Percentiles rank a stretch among this genome's conserved stretches.
phyloP scores from a whole-genome alignment of 2,888 invertebrate species.

The Leistus spinibarbis region DNA sequence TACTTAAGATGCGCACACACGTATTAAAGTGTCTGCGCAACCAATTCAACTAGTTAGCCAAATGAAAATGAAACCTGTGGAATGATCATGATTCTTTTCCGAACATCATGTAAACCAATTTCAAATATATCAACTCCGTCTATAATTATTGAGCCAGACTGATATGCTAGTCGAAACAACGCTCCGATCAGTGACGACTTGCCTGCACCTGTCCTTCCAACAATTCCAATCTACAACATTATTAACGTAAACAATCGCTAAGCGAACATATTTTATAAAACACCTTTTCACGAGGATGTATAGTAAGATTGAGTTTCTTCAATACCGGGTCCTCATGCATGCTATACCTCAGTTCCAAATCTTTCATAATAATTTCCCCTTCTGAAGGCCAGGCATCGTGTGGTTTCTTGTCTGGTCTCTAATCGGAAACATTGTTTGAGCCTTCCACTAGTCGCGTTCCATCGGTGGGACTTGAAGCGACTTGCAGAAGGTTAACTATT shows the following conservation, averaged over 20 bases:
- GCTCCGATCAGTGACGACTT: conserved; percentile 62
- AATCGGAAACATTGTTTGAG: too few species aligned
- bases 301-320: conserved; percentile 59
- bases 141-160: conserved; percentile 61
- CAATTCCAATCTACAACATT: conserved; percentile 62
- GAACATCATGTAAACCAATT: conserved; percentile 62
- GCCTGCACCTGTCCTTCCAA: conserved; percentile 67
- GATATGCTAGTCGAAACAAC: conserved; percentile 64
- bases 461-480: too few species aligned
- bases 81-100: conserved; percentile 66
- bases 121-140: conserved; percentile 59
- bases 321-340: conserved; percentile 68
- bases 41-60: conserved; percentile 5
- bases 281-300: conserved; percentile 61
- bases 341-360: conserved; percentile 68
- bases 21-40: conserved; percentile 43
- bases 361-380: conserved; percentile 66
- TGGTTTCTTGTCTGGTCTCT: conserved; percentile 57
- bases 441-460: too few species aligned
- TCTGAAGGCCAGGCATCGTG: conserved; percentile 66
- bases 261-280: conserved; percentile 6
- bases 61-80: conserved; percentile 58
- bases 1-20: too few species aligned
- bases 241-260: background rate
- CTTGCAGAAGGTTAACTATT: too few species aligned